Conservation (phyloP, 1,140 invertebrate species). For the Leptinotarsa undecemlineata region DNA sequence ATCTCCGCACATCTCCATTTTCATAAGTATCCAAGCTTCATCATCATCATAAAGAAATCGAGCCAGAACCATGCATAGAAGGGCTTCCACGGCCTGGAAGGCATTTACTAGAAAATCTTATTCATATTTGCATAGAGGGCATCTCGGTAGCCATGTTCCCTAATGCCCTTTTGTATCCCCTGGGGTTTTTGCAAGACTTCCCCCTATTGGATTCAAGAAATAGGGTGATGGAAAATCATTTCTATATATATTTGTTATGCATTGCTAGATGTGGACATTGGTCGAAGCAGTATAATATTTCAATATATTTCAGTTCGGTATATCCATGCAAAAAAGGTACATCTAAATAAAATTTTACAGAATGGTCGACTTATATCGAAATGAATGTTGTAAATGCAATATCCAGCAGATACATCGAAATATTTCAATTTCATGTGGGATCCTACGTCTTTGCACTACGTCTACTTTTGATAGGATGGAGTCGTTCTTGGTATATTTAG, state of each 20-base stretch:
- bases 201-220: slow-evolving; percentile 42
- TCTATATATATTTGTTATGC: slow-evolving; percentile 50
- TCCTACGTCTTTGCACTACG: background rate
- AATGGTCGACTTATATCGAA: slow-evolving; percentile 29
- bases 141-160: slow-evolving; percentile 35
- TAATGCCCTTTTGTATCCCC: slow-evolving; percentile 35
- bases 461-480: background rate
- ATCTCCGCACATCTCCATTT: slow-evolving; percentile 12
- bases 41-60: slow-evolving; percentile 43
- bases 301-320: slow-evolving; percentile 44
- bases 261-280: slow-evolving; percentile 52
- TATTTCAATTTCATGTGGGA: slow-evolving; percentile 13
- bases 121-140: slow-evolving; percentile 48
- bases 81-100: slow-evolving; percentile 28
- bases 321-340: slow-evolving; percentile 37
- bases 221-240: slow-evolving; percentile 41
- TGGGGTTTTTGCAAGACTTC: slow-evolving; percentile 31
- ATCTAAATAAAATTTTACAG: slow-evolving; percentile 36
- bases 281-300: slow-evolving; percentile 48
- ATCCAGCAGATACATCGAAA: slow-evolving; percentile 13
- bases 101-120: slow-evolving; percentile 45
- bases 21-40: slow-evolving; percentile 25
- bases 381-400: slow-evolving; percentile 34
- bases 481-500: background rate
- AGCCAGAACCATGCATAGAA: slow-evolving; percentile 20